These are phyloP conservation scores for Pardalotus punctatus DNA, from an alignment of 2,113 vertebrate genomes.

Conservation along the genomic window DNA sequence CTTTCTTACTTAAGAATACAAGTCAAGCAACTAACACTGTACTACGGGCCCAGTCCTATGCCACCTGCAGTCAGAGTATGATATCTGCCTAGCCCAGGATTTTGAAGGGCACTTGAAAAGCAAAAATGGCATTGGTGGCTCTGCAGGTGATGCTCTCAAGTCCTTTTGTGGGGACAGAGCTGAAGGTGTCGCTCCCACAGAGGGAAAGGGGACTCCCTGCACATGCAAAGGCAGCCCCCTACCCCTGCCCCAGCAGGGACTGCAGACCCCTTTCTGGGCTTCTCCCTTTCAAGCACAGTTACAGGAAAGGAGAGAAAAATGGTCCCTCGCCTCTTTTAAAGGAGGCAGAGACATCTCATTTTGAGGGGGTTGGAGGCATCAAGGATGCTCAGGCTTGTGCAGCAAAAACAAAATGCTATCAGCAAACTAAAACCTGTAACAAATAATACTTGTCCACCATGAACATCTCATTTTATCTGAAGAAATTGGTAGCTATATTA, in stretches of 20 bases:
- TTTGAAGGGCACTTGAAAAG: not conserved
- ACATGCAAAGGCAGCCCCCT: not conserved
- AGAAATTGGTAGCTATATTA: not conserved
- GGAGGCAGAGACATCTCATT: not conserved
- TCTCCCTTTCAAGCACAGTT: not conserved
- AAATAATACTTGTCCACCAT: not conserved
- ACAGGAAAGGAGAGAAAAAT: not conserved
- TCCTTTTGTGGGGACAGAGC: not conserved
- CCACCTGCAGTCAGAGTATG: rapidly evolving
- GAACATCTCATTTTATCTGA: not conserved
- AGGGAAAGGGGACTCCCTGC: rapidly evolving
- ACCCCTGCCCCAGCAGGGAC: not conserved
- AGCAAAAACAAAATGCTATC: not conserved
- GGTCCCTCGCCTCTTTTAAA: not conserved
- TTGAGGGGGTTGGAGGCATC: not conserved
- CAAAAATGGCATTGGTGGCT: not conserved
- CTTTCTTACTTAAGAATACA: not conserved
- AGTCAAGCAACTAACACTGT: not conserved
- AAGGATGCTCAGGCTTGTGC: not conserved
- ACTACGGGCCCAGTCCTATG: not conserved
- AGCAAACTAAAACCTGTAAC: not conserved
- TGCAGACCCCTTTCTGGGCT: not conserved
- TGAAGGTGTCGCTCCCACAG: rapidly evolving
- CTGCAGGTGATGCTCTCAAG: not conserved
- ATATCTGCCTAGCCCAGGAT: not conserved